Conservation (phyloP, 1,140 invertebrate species). For the Pachyrhynchus sulphureomaculatus region DNA sequence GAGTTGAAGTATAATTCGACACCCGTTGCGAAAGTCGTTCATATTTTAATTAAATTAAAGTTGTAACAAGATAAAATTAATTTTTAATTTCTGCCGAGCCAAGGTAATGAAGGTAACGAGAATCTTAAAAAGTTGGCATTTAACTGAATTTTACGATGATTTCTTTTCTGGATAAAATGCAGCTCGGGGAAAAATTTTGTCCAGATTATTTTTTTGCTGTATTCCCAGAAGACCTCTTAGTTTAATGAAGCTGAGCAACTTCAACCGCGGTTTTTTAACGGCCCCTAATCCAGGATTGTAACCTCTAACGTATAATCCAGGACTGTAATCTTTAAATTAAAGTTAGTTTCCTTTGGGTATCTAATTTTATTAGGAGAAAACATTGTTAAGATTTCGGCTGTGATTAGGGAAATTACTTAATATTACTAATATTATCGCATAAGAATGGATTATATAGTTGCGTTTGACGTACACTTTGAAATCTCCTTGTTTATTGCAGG, state of each 20-base stretch:
- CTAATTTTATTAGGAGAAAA: too few relatives aligned
- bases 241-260: conserved; percentile 43
- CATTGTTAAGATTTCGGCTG: too few relatives aligned
- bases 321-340: conserved; percentile 15
- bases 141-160: conserved; percentile 41
- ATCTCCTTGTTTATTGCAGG: too few relatives aligned
- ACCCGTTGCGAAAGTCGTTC: conserved; percentile 42
- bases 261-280: conserved; percentile 34
- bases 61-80: conserved; percentile 49
- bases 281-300: conserved; percentile 22
- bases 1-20: conserved; percentile 39
- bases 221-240: conserved; percentile 44
- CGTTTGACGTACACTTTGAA: too few relatives aligned
- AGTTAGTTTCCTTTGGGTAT: too few relatives aligned
- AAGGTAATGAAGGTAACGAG: conserved; percentile 44
- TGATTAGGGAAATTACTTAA: too few relatives aligned
- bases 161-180: conserved; percentile 39
- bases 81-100: conserved; percentile 45
- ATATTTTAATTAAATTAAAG: conserved; percentile 49
- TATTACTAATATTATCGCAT: too few relatives aligned
- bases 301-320: conserved; percentile 13
- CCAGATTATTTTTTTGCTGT: conserved; percentile 48
- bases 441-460: too few relatives aligned
- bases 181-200: conserved; percentile 41
- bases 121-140: conserved; percentile 42